Base-by-base conservation (phyloP, 2,888 invertebrate genomes). In the Drosophila nr. perissopoda region DNA sequence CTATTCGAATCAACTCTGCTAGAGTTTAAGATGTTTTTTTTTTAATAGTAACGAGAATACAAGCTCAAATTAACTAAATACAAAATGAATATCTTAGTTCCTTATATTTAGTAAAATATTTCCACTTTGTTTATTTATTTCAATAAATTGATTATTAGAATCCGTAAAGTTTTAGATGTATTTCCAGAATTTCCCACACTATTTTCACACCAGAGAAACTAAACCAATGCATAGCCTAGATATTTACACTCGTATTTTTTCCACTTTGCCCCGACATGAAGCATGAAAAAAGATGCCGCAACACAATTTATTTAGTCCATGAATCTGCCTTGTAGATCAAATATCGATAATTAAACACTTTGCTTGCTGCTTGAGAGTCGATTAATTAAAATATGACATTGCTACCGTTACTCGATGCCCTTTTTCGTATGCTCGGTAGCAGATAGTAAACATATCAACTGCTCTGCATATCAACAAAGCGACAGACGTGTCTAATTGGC, bases 401-500 rank as follows among this genome's bases (percentile, higher is more conserved):
- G 29, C 34, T 38, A 36, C n/a, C 40, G 13, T 33, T 18, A 59
- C 25, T 56, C 2, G 13, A 38, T 25, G 13, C n/a, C 11, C 25
- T n/a, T 40, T 31, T 16, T 8, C 16, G 7, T 25, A 16, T 25
- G 45, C 8, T 49, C 27, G 25, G 33, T 18, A 7, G 52, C 16
- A 61, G 56, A 58, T 52, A 51, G 38, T 21, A 52, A 38, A 16
- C n/a, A 52, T 63, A 48, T 45, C 33, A 34, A 70, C 62, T 52
- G 45, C 45, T 68, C 45, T 40, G 61, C 56, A 57, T 69, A 58
- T 51, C 42, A 67, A 60, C 36, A 68, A 48, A 67, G 63, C 76
- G 64, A 70, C 70, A 74, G 48, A 81, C 85, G 84, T 85, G 89
- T 82, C 85, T 76, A 85, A 86, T 85, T 82, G 77, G 69, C 63